phyloP scores from a whole-genome alignment of 2,113 vertebrate species.

The Oreochromis spilurus region DNA sequence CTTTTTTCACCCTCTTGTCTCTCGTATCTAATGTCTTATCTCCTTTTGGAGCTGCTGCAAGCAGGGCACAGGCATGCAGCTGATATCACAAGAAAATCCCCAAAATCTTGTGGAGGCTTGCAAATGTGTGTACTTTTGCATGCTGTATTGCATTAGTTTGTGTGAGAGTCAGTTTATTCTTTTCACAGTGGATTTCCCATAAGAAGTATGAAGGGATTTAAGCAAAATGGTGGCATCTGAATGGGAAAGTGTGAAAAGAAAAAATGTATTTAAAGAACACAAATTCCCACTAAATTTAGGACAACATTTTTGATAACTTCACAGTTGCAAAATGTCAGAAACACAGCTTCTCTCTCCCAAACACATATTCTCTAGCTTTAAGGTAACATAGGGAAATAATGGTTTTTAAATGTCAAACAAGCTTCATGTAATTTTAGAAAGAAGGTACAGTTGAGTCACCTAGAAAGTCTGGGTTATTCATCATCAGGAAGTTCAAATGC shows the following conservation, averaged over 20 bases:
- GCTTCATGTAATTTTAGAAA: neutral
- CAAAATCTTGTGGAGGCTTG: neutral
- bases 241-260: neutral
- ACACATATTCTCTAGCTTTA: neutral
- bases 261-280: neutral
- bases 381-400: neutral
- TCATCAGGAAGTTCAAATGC: neutral
- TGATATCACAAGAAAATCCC: neutral
- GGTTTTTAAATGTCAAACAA: slow-evolving; percentile 41
- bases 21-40: too few species aligned
- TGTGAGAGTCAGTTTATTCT: neutral
- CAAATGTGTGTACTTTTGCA: neutral
- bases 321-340: slow-evolving; percentile 33
- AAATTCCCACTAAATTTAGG: neutral
- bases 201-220: neutral
- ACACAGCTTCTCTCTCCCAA: neutral
- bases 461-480: neutral
- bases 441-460: neutral
- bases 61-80: neutral
- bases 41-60: neutral
- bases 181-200: neutral
- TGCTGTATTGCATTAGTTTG: neutral
- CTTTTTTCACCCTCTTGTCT: neutral
- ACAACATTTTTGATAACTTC: neutral
- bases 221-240: neutral